Percentiles rank a stretch among this genome's conserved stretches.
Conservation (phyloP, 2,113 vertebrate species). For the Trogon melanurus region DNA sequence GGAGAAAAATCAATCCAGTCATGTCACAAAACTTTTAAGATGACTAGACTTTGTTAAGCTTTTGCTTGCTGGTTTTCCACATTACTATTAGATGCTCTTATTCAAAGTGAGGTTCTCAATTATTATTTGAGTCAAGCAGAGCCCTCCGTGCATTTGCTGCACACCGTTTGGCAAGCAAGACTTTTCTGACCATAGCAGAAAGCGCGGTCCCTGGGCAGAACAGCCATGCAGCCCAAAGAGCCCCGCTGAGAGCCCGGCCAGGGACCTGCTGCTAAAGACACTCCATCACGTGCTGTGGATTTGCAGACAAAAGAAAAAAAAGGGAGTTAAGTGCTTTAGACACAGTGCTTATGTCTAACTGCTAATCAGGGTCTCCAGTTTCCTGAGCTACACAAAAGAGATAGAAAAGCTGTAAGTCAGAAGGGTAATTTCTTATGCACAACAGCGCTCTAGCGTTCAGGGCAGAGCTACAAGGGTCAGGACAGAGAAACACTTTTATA, state of each 20-base stretch:
- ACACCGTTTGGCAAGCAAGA: rapidly evolving
- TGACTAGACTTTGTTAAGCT: not conserved
- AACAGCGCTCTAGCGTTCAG: not conserved
- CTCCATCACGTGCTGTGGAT: rapidly evolving
- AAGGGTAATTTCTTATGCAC: not conserved
- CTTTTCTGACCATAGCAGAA: not conserved
- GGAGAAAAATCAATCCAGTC: not conserved
- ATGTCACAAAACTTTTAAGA: not conserved
- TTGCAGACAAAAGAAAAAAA: not conserved
- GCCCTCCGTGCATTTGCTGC: not conserved
- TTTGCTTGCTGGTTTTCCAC: not conserved
- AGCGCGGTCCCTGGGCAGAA: not conserved
- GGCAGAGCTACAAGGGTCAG: not conserved
- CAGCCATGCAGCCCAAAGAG: not conserved
- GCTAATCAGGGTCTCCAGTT: not conserved
- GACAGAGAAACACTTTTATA: not conserved
- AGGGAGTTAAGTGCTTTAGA: not conserved
- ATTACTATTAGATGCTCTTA: not conserved
- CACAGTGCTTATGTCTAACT: not conserved
- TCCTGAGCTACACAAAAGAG: not conserved
- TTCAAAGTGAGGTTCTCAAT: not conserved
- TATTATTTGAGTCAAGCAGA: not conserved
- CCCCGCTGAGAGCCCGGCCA: not conserved
- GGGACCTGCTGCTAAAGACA: not conserved
- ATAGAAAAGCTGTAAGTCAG: not conserved